Evolutionary conservation across 2,888 invertebrate genomes (phyloP), one percentile per base, ranked within the genome.

Genomic region (Halictus ligatus): DNA sequence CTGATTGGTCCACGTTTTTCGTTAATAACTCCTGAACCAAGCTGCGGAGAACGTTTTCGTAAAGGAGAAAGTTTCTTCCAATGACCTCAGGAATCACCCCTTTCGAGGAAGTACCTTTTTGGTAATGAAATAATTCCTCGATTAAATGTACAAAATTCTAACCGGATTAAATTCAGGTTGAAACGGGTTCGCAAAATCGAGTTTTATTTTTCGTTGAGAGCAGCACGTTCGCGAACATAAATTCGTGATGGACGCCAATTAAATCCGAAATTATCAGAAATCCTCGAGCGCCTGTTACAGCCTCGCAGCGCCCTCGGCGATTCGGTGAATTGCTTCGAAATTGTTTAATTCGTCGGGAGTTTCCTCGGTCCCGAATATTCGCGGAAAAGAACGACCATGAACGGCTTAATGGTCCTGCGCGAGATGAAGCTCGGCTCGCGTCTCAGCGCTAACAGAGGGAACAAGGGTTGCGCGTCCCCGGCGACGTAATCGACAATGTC

Each of bases 401-500:
- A 50, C 48, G 25, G 29, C 8, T 73, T 48, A 73, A 73, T 10
- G 48, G 73, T 50, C 29, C 50, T 18, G 18, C 25, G 5, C 21
- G 73, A 29, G 73, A 73, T 48, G 73, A 50, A 48, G 18, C 73
- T 48, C 48, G 48, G 12, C 21, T n/a, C 46, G n/a, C 21, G 48
- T 48, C 67, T 67, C n/a, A 18, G 29, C 67, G 67, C 8, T 18
- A 35, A 35, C 35, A 35, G 18, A 4, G 29, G 4, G 35, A 35
- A 35, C 29, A 6, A 10, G 54, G 21, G 21, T 54, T 25, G 54
- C 54, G 67, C 48, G 40, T 54, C 12, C 48, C 25, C 25, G 25
- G 18, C 5, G n/a, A 48, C 76, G 46, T 21, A 81, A 81, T 81
- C 79, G 73, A 21, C 64, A 64, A 60, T n/a, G 74, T 80, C 58